A percentile compares a stretch with the other conserved stretches of the same genome.
These are phyloP conservation scores for Halcyon leucocephala DNA, from an alignment of 2,797 vertebrate genomes.

Conservation along the genomic window DNA sequence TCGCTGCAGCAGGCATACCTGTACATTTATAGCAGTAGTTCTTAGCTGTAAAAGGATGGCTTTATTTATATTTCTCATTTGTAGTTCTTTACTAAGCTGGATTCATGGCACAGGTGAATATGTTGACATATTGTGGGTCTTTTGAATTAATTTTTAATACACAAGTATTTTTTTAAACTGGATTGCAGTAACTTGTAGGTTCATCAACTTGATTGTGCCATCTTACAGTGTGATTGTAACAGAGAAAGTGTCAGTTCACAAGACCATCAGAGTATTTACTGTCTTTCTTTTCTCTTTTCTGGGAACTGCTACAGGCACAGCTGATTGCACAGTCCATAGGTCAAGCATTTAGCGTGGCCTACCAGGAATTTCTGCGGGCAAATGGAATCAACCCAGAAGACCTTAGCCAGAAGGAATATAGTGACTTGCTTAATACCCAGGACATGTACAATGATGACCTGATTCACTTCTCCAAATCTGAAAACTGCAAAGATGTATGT, in stretches of 20 bases:
- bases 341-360: slow-evolving; percentile 95
- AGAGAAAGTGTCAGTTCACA: not conserved
- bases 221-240: not conserved
- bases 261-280: not conserved
- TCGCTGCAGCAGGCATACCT: not conserved
- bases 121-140: not conserved
- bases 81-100: not conserved
- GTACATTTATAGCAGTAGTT: not conserved
- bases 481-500: slow-evolving; percentile 96
- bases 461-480: slow-evolving; percentile 96
- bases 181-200: not conserved
- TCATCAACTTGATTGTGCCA: not conserved
- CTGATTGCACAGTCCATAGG: slow-evolving; percentile 96
- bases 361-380: slow-evolving; percentile 95
- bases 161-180: not conserved
- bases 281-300: not conserved
- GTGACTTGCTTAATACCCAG: slow-evolving; percentile 93
- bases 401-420: slow-evolving; percentile 96
- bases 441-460: slow-evolving; percentile 98
- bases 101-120: not conserved
- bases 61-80: not conserved
- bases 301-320: slow-evolving; percentile 83
- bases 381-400: slow-evolving; percentile 97
- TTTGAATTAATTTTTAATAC: not conserved
- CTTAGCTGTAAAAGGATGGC: not conserved